Base-by-base conservation (phyloP, 2,113 vertebrate species). In the Triplophysa dalaica region DNA sequence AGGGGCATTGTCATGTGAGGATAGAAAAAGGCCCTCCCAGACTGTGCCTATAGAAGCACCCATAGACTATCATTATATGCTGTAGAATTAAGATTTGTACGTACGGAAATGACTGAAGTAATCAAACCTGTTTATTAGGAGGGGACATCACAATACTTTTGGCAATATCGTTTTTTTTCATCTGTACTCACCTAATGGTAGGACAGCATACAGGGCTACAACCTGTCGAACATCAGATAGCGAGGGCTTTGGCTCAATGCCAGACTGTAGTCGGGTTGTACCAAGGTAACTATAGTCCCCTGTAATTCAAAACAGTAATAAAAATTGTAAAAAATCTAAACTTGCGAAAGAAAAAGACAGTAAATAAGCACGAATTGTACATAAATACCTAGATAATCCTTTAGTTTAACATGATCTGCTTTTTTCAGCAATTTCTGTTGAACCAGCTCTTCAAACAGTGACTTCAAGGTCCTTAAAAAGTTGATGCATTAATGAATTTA, bases 211-310 rank as follows among this genome's bases (percentile, higher is more conserved):
- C 21, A 95, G 88, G 64, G 93, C 83, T 9, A 96, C 10, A 22
- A 95, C 89, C 88, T 97, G 94, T 3, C 93, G 91, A 13, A 96
- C 91, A 29, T 96, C 95, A 3, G 91, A 91, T 82, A 95, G 62
- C 0, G 95, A 94, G 0, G 95, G 95, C 89, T 91, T 90, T 8
- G 94, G 94, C 67, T 95, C 88, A 5, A 93, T 94, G 64, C 94
- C 92, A 1, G 92, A 91, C 81, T 93, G 85, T 50, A 86, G 88
- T 65, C 94, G 84, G 0, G 89, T 83, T 2, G 92, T 93, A 2
- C 93, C 94, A 8, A 96, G 93, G 78, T 95, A 95, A 77, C 89
- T 93, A 69, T 84, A 95, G 73, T 95, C 94, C 16, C 95, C 95
- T 96, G 14, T n/a, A n/a, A n/a, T n/a, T n/a, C n/a, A n/a, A n/a